Base-by-base conservation (phyloP, 2,113 vertebrate species). In the Bujurquina vittata region DNA sequence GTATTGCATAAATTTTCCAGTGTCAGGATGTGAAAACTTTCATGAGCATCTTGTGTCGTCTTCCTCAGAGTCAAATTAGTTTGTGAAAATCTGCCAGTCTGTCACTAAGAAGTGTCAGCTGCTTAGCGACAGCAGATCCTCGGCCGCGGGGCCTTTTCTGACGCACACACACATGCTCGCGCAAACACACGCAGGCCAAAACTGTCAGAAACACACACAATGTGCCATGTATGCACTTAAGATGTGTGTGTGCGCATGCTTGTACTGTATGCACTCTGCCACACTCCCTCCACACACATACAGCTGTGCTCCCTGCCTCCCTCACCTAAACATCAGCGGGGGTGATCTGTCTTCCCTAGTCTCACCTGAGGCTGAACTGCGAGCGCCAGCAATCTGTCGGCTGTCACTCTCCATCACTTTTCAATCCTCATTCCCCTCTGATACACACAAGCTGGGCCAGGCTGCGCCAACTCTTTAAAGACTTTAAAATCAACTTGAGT, bases 321-420 rank as follows among this genome's bases (percentile, higher is more conserved):
- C 61, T 84, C 52, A 62, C 86, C 87, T 84, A 88, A 92, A 92
- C 93, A 91, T 93, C 87, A 84, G 89, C 56, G 80, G 77, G 89
- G 84, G 85, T 87, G 91, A 93, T 92, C 80, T 80, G 81, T 86
- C 86, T 85, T 91, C 73, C 60, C 72, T 77, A 61, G 86, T 87
- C 79, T 89, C 84, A 90, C 94, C 93, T 93, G 88, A 82, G 92
- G 94, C 87, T 29, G 89, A 83, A 89, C 93, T 83, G 83, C 52
- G 23, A 90, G 94, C 86, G 55, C 40, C n/a, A 20, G 60, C 95
- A 95, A 94, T 95, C 95, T 95, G 95, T 95, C 91, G 79, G 61
- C 92, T 95, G 92, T 95, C 93, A 94, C 88, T 92, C 88, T 93
- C 62, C 81, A 94, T 94, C 94, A 91, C 85, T 87, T 91, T 83